Base-by-base conservation (phyloP, 1,140 invertebrate species). In the Drosophila seguyi region DNA sequence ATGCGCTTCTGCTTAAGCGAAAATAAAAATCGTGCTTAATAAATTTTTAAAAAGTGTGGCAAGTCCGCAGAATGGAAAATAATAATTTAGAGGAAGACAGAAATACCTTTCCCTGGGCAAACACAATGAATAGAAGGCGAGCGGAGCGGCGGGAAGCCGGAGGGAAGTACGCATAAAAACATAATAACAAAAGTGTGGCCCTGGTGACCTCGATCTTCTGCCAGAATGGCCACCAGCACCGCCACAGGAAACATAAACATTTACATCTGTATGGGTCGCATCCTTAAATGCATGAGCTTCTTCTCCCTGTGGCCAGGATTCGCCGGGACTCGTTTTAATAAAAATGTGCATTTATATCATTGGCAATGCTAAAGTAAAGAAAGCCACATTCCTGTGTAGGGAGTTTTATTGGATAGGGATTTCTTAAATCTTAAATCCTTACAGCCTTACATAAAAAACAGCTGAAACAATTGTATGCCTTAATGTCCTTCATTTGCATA, bases 31-130 rank as follows among this genome's bases (percentile, higher is more conserved):
- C 65, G 85, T 55, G 85, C 65, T 88, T 84, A 84, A 81, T 88
- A 88, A 88, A 88, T 88, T 77, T 78, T 81, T 90, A 90, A 88
- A 88, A 88, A 84, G 73, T 90, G 84, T 88, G 80, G 84, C 84
- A 84, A 73, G 31, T 62, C 59, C 44, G 48, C 53, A 48, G 75
- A 86, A 87, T 79, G 83, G 73, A 68, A 79, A 87, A 84, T 77
- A 83, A 88, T 86, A 86, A 87, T 76, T 86, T 82, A 68, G 56
- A 52, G 53, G 59, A 76, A 73, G 55, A 71, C 34, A 55, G 34
- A 6, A 76, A 48, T 72, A 53, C 42, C 74, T 60, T 45, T 50
- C 31, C 13, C 47, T 48, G 50, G 52, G 29, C 29, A 38, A 61
- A 39, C 58, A 41, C 50, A 75, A 61, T 61, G 47, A 31, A 50